Evolutionary conservation across 1,140 invertebrate genomes (phyloP).

Genomic region (Drosophila watanabei): DNA sequence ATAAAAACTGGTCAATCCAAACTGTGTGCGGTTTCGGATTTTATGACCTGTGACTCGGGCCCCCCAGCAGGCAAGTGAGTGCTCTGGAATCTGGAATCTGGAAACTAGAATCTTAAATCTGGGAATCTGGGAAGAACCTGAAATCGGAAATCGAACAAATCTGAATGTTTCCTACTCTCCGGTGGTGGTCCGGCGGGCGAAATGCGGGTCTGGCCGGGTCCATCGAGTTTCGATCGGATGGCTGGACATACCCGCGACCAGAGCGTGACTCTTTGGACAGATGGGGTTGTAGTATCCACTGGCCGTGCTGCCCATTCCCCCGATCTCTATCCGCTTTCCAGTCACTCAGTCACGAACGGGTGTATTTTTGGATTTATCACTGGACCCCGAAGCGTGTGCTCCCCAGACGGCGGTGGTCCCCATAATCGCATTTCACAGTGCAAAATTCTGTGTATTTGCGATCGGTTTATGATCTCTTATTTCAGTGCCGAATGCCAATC

Average conservation of each 20-base stretch:
- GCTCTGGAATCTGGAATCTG: neutral
- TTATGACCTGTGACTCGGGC: conserved; percentile 55
- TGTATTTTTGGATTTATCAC: conserved; percentile 62
- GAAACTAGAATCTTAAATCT: neutral
- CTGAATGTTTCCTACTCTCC: neutral
- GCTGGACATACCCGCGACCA: conserved; percentile 36
- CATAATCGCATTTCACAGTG: conserved; percentile 3
- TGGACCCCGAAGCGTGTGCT: conserved; percentile 26
- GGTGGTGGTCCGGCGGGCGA: conserved; percentile 52
- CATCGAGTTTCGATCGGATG: conserved; percentile 5
- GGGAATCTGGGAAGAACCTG: neutral
- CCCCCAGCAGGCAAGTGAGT: neutral
- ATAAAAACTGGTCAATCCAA: conserved; percentile 65
- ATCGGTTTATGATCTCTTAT: conserved; percentile 16
- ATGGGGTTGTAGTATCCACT: conserved; percentile 51
- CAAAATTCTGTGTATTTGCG: conserved; percentile 1
- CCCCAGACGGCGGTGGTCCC: conserved; percentile 8
- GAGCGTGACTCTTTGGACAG: conserved; percentile 65
- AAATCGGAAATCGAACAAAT: neutral
- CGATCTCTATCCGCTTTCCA: conserved; percentile 9
- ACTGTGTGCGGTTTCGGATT: conserved; percentile 62
- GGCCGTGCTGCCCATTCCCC: neutral
- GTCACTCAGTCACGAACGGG: conserved; percentile 64
- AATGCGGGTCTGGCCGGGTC: conserved; percentile 7
- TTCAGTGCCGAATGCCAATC: conserved; percentile 1